Base-by-base conservation (phyloP, 92 coral and sea anemone genomes). In the Porites rus region DNA sequence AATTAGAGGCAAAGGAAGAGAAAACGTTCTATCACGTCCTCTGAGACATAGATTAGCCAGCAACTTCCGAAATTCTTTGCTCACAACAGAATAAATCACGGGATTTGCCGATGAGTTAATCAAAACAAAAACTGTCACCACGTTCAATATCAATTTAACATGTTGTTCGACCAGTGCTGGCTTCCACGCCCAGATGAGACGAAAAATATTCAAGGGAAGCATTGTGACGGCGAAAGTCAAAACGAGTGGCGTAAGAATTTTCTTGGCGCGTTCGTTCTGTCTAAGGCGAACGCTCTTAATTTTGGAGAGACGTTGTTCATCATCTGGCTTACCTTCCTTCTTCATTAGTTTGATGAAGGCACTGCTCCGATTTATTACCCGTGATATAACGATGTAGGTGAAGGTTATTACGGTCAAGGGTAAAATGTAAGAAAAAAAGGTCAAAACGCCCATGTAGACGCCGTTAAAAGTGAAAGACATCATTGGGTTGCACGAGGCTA, bases 211-310 rank as follows among this genome's bases (percentile, higher is more conserved):
- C 0, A 78, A 51, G n/a, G 89, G 89, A 31, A 86, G 70, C 85
- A 86, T 86, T 20, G 89, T 77, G 3, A 86, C 59, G 17, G 85
- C 84, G 51, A 86, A 86, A 13, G 79, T 53, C 54, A 78, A 5
- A 4, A 69, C 85, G 10, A 86, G 61, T 9, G 89, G 89, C 12
- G 84, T 77, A 8, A 86, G 69, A 77, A 86, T 59, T 70, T 78
- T 86, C 84, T 71, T 77, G 22, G 89, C 89, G 10, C 85, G 70
- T 16, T 28, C 79, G 78, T 86, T 86, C 17, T 78, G 89, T 6
- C 62, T 61, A 4, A 86, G 85, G 14, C 89, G 89, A 54, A 53
- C 51, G 62, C 63, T 80, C 28, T 68, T 54, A 1, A 12, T 58
- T 17, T 72, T 72, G n/a, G 22, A 24, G 10, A 19, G 16, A 58